Evolutionary conservation across 64 coral and sea anemone species (phyloP), one percentile per base, ranked within the genome.

Genomic region (Montipora capricornis): DNA sequence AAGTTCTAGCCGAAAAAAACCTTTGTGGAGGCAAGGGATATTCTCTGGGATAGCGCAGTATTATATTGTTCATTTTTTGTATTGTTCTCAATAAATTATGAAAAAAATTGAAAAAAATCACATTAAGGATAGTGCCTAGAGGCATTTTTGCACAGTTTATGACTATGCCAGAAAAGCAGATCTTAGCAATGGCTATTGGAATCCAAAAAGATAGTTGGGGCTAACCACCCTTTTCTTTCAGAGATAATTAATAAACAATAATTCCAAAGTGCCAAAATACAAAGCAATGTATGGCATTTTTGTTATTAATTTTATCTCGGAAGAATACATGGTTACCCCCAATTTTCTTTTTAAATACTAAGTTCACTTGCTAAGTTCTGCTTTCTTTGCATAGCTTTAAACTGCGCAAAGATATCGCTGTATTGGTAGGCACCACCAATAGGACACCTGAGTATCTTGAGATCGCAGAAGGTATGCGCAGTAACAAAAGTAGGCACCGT

Each of bases 111-210:
- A 55, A 55, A 55, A 55, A 55, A 55, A 55, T 55, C 52, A 55
- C 52, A 55, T 55, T 55, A 55, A 55, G 9, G 64, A 68, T 68
- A 68, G 64, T 68, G 64, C 64, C 64, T 14, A 68, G 64, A 68
- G 64, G 64, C 64, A 68, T 68, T 68, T 68, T 68, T 68, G 64
- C 64, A 68, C 64, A 68, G 64, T 68, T 68, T 68, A 68, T 68
- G 64, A 68, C 64, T 68, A 68, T 68, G 64, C 64, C 64, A 68
- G 64, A 68, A 68, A 68, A 11, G 64, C 64, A 68, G 64, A 68
- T 68, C 64, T 68, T 68, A 68, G 64, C 64, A 68, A 68, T 68
- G 64, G 64, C 64, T 68, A 68, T 68, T 68, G 64, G 64, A 68
- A 68, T 68, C 64, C 15, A 55, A 68, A 68, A 68, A 68, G 64